Base-by-base conservation (phyloP, 2,113 vertebrate species). In the Chaetops frenatus region DNA sequence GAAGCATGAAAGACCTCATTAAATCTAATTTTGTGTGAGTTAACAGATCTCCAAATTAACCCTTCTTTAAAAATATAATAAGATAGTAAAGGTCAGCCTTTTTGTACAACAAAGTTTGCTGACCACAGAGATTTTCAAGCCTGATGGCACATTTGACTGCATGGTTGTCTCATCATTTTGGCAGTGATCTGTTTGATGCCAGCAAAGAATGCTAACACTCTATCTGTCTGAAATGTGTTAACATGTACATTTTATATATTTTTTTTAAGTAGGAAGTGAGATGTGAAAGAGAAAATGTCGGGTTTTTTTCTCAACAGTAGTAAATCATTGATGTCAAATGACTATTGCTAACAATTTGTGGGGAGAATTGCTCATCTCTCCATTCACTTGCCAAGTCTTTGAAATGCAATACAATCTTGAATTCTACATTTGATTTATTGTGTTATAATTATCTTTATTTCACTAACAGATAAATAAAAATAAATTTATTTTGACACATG, bases 111-210 rank as follows among this genome's bases (percentile, higher is more conserved):
- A 18, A 36, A 64, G 84, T 72, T 92, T 94, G 92, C 94, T 96
- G 96, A 97, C 96, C 92, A 28, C 51, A 72, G 71, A 35, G 57
- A 57, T 95, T 96, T 97, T 92, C 76, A 71, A 94, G 96, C 95
- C 96, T 90, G 89, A 33, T 48, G 86, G 91, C 91, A 85, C 86
- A 88, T 96, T 86, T 87, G 88, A 96, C 80, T 90, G 92, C 90
- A 31, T 6, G 65, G 82, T 88, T 94, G 95, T 97, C 95, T 97
- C 88, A 94, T 96, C 94, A 44, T 94, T 78, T 95, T 98, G 95
- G 92, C 95, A 96, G 90, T 74, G 73, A 80, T 95, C 91, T 96
- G 83, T 85, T 92, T 93, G 89, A 96, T 94, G 97, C 97, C 92
- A 96, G 83, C 22, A 23, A 94, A 81, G 81, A 97, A 92, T 71